Base-by-base conservation (phyloP, 2,797 vertebrate genomes). In the Antrozous pallidus region DNA sequence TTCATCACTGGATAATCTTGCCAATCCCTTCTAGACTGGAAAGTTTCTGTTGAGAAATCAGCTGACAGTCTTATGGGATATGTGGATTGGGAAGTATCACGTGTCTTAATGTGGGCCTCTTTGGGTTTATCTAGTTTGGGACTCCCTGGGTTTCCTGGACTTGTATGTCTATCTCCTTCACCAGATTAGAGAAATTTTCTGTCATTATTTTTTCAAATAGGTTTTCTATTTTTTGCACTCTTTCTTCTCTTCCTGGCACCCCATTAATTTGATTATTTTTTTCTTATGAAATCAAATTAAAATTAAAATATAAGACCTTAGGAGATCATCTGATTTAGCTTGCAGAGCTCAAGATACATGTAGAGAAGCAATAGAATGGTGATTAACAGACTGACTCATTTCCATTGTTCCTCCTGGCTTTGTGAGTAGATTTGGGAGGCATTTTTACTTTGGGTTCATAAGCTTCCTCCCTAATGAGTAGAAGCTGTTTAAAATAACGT, bases 401-500 rank as follows among this genome's bases (percentile, higher is more conserved):
- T 70, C 69, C 40, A 2, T 8, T 1, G 6, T n/a, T 80, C 31
- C 16, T 61, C 61, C n/a, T 79, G 40, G 47, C 42, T 74, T 77
- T 24, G 8, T 49, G 20, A 49, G 17, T 38, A 42, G n/a, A 70
- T 26, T 17, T 77, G 67, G 20, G 61, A 93, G 70, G 33, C 31
- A 31, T 92, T 92, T 94, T 88, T 70, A 49, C 74, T 80, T 83
- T 54, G 54, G 8, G 70, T 83, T 93, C 85, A 1, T 83, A 82
- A 88, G 84, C 87, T 93, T 92, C 90, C 56, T 93, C 90, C 84
- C 74, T 93, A 96, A 92, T 93, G 95, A 92, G 93, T 61, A 80
- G 75, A 91, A 93, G 82, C 74, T 95, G 61, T 97, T 95, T 92
- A 94, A 94, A 96, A 88, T 91, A 92, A 93, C 49, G 7, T 74